These are phyloP conservation scores for Teinopalpus imperialis DNA, from an alignment of 2,888 invertebrate species.

Conservation along the genomic window DNA sequence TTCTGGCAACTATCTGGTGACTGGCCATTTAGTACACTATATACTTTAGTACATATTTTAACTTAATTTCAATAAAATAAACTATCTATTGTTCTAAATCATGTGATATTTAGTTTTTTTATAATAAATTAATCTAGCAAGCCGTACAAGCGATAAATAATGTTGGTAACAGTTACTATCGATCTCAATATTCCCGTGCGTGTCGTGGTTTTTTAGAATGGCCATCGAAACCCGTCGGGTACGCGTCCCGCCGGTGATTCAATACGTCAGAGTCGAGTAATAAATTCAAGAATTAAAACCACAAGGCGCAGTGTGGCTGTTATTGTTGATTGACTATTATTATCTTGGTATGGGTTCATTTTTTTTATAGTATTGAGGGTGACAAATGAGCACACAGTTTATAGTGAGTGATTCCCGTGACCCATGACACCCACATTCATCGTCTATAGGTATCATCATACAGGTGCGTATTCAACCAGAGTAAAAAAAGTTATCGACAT, in stretches of 20 bases:
- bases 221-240: slow-evolving; percentile 5
- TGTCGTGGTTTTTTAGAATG: slow-evolving; percentile 3
- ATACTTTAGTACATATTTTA: too few species aligned
- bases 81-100: not conserved
- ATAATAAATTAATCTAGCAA: not conserved
- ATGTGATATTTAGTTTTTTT: not conserved
- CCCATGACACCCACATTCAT: too few species aligned
- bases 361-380: too few species aligned
- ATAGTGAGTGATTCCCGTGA: too few species aligned
- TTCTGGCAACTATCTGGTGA: too few species aligned
- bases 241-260: not conserved
- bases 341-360: too few species aligned
- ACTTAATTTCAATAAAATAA: too few species aligned
- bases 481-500: too few species aligned
- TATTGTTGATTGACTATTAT: not conserved
- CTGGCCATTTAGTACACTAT: too few species aligned
- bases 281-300: slow-evolving; percentile 1
- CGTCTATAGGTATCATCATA: too few species aligned
- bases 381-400: too few species aligned
- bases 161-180: not conserved
- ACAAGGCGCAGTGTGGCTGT: not conserved
- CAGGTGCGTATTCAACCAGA: too few species aligned
- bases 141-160: not conserved
- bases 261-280: slow-evolving; percentile 11
- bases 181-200: slow-evolving; percentile 4